A percentile compares a stretch with the other conserved stretches of the same genome.
Evolutionary conservation across 2,888 invertebrate species (phyloP).

Genomic region (Pandemis corylana): DNA sequence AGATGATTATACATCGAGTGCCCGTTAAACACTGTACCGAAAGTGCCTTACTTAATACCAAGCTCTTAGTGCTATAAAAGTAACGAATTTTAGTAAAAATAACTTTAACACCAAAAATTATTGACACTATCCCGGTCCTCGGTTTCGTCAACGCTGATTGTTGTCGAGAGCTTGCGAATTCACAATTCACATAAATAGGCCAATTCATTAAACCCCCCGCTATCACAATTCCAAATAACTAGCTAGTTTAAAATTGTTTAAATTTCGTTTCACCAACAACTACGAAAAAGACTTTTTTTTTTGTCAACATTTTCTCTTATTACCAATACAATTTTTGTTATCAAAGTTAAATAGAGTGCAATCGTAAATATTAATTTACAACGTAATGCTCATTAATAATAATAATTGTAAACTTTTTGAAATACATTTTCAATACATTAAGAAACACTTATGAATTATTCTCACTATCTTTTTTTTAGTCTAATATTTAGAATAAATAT

Average conservation of each 20-base stretch:
- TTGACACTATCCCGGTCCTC: conserved; percentile 31
- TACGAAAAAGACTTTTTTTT: conserved; percentile 51
- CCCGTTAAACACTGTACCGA: conserved; percentile 44
- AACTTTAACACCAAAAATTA: conserved; percentile 31
- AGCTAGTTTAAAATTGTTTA: conserved; percentile 51
- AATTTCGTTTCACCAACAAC: conserved; percentile 52
- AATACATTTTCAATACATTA: conserved; percentile 44
- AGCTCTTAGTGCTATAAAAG: conserved; percentile 48
- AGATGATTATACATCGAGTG: conserved; percentile 43
- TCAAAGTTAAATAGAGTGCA: conserved; percentile 63
- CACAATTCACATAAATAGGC: conserved; percentile 61
- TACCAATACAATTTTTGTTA: conserved; percentile 62
- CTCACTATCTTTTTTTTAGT: conserved; percentile 55
- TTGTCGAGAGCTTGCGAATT: conserved; percentile 43
- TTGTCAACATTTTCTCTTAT: conserved; percentile 46
- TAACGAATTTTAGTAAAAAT: conserved; percentile 32
- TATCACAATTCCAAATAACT: conserved; percentile 59
- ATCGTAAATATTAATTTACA: conserved; percentile 54
- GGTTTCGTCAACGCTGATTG: conserved; percentile 30
- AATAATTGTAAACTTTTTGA: conserved; percentile 53
- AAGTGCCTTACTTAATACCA: conserved; percentile 50
- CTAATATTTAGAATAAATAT: conserved; percentile 43
- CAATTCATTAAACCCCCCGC: conserved; percentile 56
- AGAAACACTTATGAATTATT: conserved; percentile 54
- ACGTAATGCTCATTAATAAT: conserved; percentile 55